Evolutionary conservation across 1,140 invertebrate genomes (phyloP), one percentile per base, ranked within the genome.

Genomic region (Sesamia nonagrioides): DNA sequence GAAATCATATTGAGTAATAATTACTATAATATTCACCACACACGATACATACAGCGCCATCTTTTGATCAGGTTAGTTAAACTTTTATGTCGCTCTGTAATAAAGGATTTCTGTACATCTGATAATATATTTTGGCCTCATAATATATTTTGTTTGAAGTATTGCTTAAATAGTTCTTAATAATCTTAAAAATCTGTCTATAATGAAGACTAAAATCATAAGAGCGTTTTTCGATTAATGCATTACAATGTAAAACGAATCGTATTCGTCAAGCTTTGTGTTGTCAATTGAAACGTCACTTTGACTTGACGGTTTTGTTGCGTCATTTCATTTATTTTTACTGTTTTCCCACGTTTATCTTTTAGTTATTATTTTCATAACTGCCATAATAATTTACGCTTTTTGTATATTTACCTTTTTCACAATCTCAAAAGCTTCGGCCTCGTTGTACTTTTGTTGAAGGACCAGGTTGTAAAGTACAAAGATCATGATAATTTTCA

Each of bases 251-350:
- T 68, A 17, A 8, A 54, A 52, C 33, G 48, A 45, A 68, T 54
- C 74, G 74, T 56, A 48, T 33, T 9, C 37, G n/a, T 48, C 18
- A 50, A 50, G 33, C 56, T 48, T 37, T 15, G 35, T 27, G 17
- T 45, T 61, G 74, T 52, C 58, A 77, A 68, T 5, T 9, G 40
- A 73, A 79, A 72, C 35, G 77, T 81, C 78, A 84, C 11, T 73
- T 72, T 84, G 79, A 82, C 74, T 74, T 84, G 84, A 85, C 85
- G 84, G 60, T 63, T 85, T 66, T 78, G 82, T 84, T 87, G 86
- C 86, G 84, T 87, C 86, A 87, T 79, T 81, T 76, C 61, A 74
- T 82, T 83, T 82, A 75, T 77, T 83, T 81, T 81, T 69, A 68
- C 61, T 81, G 52, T 79, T 81, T 75, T 82, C 52, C 76, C 63